Base-by-base conservation (phyloP, 2,888 invertebrate genomes). In the Himalopsyche kuldschensis region DNA sequence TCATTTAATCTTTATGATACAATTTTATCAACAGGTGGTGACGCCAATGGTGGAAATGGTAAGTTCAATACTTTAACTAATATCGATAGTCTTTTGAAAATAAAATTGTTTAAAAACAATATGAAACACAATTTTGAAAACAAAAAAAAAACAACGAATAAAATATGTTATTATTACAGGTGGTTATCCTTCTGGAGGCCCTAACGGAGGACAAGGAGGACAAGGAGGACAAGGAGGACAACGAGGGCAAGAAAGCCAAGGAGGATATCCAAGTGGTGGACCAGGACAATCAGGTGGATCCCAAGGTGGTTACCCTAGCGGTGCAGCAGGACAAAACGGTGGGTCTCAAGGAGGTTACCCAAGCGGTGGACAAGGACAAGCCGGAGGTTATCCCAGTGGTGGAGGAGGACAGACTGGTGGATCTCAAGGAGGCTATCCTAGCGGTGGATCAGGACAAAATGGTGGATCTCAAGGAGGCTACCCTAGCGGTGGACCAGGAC, bases 211-310 rank as follows among this genome's bases (percentile, higher is more conserved):
- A 41, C 81, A 24, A 76, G 86, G 86, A 85, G 86, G 84, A 17
- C 35, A 47, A 27, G 79, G 75, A 30, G 85, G 85, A 17, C 84
- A 84, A 30, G 78, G 81, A 20, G 83, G 82, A 3, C 86, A 86
- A 11, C 81, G 85, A 31, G 87, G 88, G 35, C 47, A 79, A 63
- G 87, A 87, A 48, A 89, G 87, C n/a, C 76, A 55, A 80, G 87
- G 87, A 11, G 89, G 90, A 20, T 89, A 89, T 85, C 87, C 89
- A 79, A 87, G 87, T 78, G 89, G 88, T 55, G 87, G 88, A 82
- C 88, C 88, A 24, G 84, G 82, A 78, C 84, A 78, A 24, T 24
- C 46, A n/a, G n/a, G 85, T 85, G 86, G 87, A 79, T 85, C 85
- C 48, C 75, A 86, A 63, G 84, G 85, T 48, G 87, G 87, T 80